These are phyloP conservation scores for Calameuta idolon DNA, from an alignment of 2,888 invertebrate genomes.

Conservation along the genomic window DNA sequence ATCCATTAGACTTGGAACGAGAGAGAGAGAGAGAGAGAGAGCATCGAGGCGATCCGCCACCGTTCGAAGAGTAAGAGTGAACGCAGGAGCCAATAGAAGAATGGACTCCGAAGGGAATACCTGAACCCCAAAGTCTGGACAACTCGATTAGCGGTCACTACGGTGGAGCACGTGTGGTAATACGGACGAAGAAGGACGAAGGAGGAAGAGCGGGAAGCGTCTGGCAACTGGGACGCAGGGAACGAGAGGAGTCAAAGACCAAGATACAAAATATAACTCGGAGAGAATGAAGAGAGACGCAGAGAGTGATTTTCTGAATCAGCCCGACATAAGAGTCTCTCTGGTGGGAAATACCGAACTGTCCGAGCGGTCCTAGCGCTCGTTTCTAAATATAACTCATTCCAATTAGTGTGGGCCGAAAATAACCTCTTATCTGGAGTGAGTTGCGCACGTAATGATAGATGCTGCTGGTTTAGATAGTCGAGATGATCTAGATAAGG, in stretches of 20 bases:
- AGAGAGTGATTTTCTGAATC: no score
- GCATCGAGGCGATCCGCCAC: not conserved
- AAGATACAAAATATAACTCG: not conserved
- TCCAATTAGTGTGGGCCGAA: constrained; percentile 10
- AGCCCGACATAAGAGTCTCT: not conserved
- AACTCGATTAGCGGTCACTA: not conserved
- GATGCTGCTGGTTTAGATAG: no score
- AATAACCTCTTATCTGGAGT: constrained; percentile 9
- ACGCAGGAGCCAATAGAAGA: not conserved
- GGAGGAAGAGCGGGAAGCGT: no score
- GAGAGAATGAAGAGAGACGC: not conserved
- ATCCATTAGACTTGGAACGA: not conserved
- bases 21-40: constrained; percentile 5
- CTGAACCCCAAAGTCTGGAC: not conserved
- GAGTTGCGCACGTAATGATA: constrained; percentile 1
- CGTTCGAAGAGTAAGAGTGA: not conserved
- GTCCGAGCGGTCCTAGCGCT: not conserved
- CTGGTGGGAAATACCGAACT: not conserved
- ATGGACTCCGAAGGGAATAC: not conserved
- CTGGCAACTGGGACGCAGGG: not conserved
- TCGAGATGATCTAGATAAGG: no score
- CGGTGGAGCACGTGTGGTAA: not conserved
- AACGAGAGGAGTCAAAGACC: not conserved
- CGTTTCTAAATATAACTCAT: constrained; percentile 9
- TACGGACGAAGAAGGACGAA: not conserved